Conservation (phyloP, 1,140 invertebrate species). For the Bombus consobrinus region DNA sequence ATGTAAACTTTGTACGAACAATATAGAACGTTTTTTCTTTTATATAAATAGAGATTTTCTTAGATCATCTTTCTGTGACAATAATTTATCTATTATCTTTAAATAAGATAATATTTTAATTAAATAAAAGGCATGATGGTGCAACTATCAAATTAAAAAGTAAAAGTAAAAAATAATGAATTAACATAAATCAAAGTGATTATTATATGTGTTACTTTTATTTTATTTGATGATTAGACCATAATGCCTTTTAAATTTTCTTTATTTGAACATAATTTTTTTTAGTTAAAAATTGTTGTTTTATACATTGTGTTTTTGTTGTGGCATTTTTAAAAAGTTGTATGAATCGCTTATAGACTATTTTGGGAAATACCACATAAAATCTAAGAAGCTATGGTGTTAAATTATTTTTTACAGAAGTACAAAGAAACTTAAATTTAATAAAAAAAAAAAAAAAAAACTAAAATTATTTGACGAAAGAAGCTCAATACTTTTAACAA, state of each 20-base stretch:
- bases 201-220: not conserved
- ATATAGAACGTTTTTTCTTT: constrained; percentile 50
- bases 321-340: constrained; percentile 2
- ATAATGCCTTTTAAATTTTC: constrained; percentile 43
- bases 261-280: not conserved
- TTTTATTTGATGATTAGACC: constrained; percentile 35
- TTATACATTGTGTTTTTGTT: not conserved
- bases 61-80: constrained; percentile 9
- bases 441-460: constrained; percentile 1
- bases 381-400: not conserved
- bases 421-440: constrained; percentile 9
- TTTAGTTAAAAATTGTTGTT: constrained; percentile 9
- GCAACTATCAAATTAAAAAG: constrained; percentile 15
- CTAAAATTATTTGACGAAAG: constrained; percentile 5
- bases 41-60: constrained; percentile 41
- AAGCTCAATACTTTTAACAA: not conserved
- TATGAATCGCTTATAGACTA: not conserved
- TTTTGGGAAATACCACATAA: constrained; percentile 24
- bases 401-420: constrained; percentile 15
- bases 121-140: constrained; percentile 16
- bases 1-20: constrained; percentile 80
- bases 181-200: constrained; percentile 14
- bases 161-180: not conserved
- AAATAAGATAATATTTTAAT: constrained; percentile 19
- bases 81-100: constrained; percentile 15